phyloP scores from a whole-genome alignment of 2,113 vertebrate species.

The Hemiscyllium ocellatum region DNA sequence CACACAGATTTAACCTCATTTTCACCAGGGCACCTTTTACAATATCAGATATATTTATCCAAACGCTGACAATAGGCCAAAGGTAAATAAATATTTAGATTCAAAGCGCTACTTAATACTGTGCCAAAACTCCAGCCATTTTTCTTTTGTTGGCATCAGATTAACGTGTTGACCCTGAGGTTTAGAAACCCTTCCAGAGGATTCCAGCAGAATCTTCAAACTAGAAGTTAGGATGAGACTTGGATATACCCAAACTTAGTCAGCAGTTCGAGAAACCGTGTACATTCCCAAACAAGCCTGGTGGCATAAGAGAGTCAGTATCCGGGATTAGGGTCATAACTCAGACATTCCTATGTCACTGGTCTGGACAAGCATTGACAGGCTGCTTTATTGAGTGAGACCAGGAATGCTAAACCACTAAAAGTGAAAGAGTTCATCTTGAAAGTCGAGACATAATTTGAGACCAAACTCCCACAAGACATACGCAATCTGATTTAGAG shows the following conservation, averaged over 20 bases:
- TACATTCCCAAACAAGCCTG: not conserved
- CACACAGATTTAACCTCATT: not conserved
- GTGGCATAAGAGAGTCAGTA: not conserved
- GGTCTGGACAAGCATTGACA: no score
- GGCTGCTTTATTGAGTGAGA: not conserved
- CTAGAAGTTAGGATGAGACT: not conserved
- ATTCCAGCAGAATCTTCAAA: not conserved
- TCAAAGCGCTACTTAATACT: not conserved
- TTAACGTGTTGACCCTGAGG: not conserved
- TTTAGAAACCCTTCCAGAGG: not conserved
- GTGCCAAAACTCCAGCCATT: not conserved
- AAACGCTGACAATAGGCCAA: not conserved
- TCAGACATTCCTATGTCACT: not conserved
- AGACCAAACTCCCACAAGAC: not conserved
- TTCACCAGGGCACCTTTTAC: not conserved
- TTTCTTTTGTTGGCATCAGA: not conserved
- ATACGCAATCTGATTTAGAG: not conserved
- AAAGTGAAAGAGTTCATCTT: not conserved
- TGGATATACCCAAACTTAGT: not conserved
- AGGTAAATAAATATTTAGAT: not conserved
- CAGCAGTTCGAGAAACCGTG: not conserved
- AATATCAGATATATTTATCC: not conserved
- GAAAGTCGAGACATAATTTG: not conserved
- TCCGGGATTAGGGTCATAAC: not conserved
- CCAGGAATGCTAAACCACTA: not conserved